Evolutionary conservation across 2,113 vertebrate species (phyloP).

Genomic region (Bubo bubo): DNA sequence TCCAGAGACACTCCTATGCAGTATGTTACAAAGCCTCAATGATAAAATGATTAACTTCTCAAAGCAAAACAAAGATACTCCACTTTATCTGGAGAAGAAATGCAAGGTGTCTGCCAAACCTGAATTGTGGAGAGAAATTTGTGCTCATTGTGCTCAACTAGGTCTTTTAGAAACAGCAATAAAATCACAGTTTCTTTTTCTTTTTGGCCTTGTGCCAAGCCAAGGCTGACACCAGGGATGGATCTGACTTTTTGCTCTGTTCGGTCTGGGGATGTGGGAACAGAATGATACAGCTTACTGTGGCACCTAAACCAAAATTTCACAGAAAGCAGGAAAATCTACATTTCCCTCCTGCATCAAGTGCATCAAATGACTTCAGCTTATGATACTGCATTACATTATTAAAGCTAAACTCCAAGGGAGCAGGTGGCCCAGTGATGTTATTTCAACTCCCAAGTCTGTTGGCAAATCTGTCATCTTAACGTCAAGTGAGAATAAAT

Average conservation of each 20-base stretch:
- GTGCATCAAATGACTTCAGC: not conserved
- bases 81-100: not conserved
- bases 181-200: not conserved
- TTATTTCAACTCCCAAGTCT: constrained; percentile 36
- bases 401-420: constrained; percentile 19
- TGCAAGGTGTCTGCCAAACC: not conserved
- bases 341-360: not conserved
- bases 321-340: not conserved
- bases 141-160: not conserved
- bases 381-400: not conserved
- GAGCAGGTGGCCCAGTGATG: constrained; percentile 12
- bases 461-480: constrained; percentile 28
- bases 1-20: not conserved
- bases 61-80: constrained; percentile 19
- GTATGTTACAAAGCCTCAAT: not conserved
- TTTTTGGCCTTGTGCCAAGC: not conserved
- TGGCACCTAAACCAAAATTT: not conserved
- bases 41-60: not conserved
- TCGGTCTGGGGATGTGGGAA: not conserved
- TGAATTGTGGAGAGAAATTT: not conserved
- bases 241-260: not conserved
- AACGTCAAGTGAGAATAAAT: constrained; percentile 2
- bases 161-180: not conserved
- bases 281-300: not conserved
- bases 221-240: not conserved